phyloP scores from a whole-genome alignment of 2,113 vertebrate genomes.

The Prolemur simus region DNA sequence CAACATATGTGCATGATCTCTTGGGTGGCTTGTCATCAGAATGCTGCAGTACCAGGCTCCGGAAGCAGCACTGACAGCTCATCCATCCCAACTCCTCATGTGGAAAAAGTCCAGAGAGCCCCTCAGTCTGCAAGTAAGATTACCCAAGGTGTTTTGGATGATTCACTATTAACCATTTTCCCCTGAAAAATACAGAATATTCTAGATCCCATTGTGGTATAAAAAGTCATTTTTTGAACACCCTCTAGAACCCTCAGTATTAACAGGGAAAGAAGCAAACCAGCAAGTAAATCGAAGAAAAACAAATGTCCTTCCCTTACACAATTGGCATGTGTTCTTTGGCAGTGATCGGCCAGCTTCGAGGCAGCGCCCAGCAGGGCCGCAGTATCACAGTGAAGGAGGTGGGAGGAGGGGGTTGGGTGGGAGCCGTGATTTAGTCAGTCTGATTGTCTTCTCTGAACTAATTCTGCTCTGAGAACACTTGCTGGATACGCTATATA shows the following conservation, averaged over 20 bases:
- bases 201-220: not conserved
- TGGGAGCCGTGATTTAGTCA: not conserved
- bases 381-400: not conserved
- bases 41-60: too few species aligned
- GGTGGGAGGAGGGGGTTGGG: not conserved
- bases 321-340: not conserved
- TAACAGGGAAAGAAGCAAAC: not conserved
- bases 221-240: constrained; percentile 11
- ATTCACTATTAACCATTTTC: not conserved
- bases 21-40: not conserved
- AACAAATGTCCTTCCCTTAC: not conserved
- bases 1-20: not conserved
- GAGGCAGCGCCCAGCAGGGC: not conserved
- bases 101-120: not conserved
- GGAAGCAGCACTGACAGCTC: not conserved
- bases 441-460: not conserved
- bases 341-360: not conserved
- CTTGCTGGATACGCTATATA: not conserved
- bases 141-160: not conserved
- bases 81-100: not conserved
- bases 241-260: not conserved
- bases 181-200: not conserved
- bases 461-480: not conserved
- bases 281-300: not conserved
- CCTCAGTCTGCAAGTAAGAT: not conserved